phyloP scores from a whole-genome alignment of 2,888 invertebrate species.

The Pseudolycoriella hygida region DNA sequence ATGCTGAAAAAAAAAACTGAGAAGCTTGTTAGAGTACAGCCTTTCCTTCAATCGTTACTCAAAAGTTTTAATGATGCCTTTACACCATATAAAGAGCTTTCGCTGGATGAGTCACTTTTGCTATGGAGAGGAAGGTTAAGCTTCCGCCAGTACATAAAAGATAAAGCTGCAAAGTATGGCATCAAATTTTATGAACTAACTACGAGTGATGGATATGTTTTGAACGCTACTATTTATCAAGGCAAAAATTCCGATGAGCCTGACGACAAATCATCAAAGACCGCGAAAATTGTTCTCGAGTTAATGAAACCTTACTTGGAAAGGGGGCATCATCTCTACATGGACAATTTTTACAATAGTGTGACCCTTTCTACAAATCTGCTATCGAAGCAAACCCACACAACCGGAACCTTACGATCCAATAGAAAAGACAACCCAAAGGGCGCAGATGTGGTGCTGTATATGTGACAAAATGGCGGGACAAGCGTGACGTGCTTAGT shows the following conservation, averaged over 20 bases:
- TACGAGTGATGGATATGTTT: constrained; percentile 12
- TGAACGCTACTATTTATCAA: constrained; percentile 14
- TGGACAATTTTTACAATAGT: constrained; percentile 16
- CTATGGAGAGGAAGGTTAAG: constrained; percentile 8
- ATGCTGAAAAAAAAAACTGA: too few species aligned
- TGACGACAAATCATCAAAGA: constrained; percentile 10
- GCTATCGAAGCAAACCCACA: constrained; percentile 12
- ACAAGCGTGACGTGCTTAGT: not conserved
- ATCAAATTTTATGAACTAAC: constrained; percentile 14
- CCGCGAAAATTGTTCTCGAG: constrained; percentile 13
- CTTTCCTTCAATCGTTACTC: too few species aligned
- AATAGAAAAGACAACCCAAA: constrained; percentile 13
- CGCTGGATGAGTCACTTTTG: constrained; percentile 13
- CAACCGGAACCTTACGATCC: constrained; percentile 13
- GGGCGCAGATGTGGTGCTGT: constrained; percentile 2
- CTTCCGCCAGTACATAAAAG: constrained; percentile 5
- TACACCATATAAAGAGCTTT: constrained; percentile 11
- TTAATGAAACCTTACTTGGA: constrained; percentile 15
- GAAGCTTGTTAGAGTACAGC: too few species aligned
- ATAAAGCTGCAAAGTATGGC: constrained; percentile 14
- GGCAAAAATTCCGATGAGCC: constrained; percentile 10
- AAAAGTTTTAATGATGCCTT: constrained; percentile 6
- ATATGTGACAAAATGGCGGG: not conserved
- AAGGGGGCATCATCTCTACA: constrained; percentile 16
- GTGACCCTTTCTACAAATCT: constrained; percentile 11